Evolutionary conservation across 2,888 invertebrate genomes (phyloP).

Genomic region (Aradus depressus): DNA sequence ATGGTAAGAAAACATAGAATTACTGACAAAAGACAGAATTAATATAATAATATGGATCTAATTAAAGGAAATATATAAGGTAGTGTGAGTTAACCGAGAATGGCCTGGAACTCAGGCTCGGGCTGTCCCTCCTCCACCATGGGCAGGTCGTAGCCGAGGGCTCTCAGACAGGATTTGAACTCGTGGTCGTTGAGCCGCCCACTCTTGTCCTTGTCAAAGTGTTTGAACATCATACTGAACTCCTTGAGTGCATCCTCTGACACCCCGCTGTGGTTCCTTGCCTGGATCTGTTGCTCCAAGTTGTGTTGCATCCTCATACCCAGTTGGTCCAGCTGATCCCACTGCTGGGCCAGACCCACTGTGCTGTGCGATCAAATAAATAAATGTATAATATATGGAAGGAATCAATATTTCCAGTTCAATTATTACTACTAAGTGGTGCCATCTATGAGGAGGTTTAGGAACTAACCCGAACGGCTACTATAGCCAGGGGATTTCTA

Average conservation of each 20-base stretch:
- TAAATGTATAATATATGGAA: no score
- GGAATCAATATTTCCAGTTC: no score
- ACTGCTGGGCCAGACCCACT: slow-evolving; percentile 85
- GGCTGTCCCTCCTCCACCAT: slow-evolving; percentile 99
- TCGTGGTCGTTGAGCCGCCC: slow-evolving; percentile 97
- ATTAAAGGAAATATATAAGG: no score
- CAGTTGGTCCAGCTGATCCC: slow-evolving; percentile 98
- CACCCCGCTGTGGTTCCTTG: slow-evolving; percentile 85
- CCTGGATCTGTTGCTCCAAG: slow-evolving; percentile 98
- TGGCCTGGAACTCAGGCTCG: slow-evolving; percentile 97
- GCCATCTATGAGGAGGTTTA: no score
- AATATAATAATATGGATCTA: no score
- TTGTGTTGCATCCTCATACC: slow-evolving; percentile 99
- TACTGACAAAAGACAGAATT: no score
- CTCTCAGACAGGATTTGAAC: slow-evolving; percentile 97
- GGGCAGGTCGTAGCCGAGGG: slow-evolving; percentile 96
- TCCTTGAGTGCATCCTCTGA: slow-evolving; percentile 95
- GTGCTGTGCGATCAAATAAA: no score
- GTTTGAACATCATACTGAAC: slow-evolving; percentile 99
- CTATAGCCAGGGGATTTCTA: no score
- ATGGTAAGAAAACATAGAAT: no score
- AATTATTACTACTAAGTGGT: no score
- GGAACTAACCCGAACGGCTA: no score
- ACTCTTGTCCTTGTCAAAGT: slow-evolving; percentile 98
- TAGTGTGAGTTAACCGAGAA: slow-evolving; percentile 54